These are phyloP conservation scores for Nysson spinosus DNA, from an alignment of 2,888 invertebrate species.

Conservation along the genomic window DNA sequence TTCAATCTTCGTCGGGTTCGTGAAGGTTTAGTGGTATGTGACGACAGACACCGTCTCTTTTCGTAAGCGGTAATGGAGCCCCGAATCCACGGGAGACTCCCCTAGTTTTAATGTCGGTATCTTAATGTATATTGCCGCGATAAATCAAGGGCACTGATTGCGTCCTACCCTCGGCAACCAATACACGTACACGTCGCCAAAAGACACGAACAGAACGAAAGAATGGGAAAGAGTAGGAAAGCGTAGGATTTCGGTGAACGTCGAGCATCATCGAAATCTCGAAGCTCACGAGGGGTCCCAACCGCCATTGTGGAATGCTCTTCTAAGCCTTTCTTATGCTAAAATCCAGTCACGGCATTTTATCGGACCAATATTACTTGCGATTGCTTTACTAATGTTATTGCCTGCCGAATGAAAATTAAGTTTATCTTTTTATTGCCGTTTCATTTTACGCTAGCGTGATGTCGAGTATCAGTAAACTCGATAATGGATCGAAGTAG, in stretches of 20 bases:
- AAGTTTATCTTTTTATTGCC: background rate
- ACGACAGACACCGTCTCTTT: conserved; percentile 56
- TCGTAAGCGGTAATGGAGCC: conserved; percentile 66
- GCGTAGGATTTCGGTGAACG: too few species aligned
- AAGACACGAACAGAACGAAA: conserved; percentile 25
- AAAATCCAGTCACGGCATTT: conserved; percentile 51
- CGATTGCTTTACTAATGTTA: conserved; percentile 11
- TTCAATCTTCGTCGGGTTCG: conserved; percentile 52
- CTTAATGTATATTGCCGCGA: conserved; percentile 77
- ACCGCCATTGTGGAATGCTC: conserved; percentile 64
- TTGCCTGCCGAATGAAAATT: conserved; percentile 17
- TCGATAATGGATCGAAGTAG: too few species aligned
- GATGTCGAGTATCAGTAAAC: too few species aligned
- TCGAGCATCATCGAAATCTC: conserved; percentile 49
- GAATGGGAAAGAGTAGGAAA: conserved; percentile 25
- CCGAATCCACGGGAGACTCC: conserved; percentile 71
- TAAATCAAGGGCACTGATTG: conserved; percentile 77
- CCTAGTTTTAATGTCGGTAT: conserved; percentile 77
- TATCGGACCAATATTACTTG: conserved; percentile 18
- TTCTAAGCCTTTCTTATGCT: conserved; percentile 73
- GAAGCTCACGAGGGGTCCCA: conserved; percentile 23
- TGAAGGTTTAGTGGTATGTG: conserved; percentile 40
- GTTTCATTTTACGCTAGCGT: background rate
- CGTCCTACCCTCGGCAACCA: conserved; percentile 67
- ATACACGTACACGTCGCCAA: conserved; percentile 34